Base-by-base conservation (phyloP, 2,888 invertebrate species). In the Eupithecia dodoneata region DNA sequence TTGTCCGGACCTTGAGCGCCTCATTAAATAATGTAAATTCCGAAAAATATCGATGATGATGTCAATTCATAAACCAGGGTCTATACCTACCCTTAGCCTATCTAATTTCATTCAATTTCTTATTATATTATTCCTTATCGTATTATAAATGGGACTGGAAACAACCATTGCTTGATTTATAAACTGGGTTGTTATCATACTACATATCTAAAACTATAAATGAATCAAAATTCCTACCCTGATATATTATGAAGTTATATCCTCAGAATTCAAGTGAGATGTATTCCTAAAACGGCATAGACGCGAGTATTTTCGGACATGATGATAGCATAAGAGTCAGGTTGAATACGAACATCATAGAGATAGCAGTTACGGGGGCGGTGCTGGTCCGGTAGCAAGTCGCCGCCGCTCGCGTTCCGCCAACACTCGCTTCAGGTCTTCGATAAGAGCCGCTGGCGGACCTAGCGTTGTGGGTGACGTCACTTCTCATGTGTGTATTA, bases 361-460 rank as follows among this genome's bases (percentile, higher is more conserved):
- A 30, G 18, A 45, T 92, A 71, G 13, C 41, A 49, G 67, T 45
- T 69, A 69, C 13, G 66, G 41, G 41, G 66, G 67, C 67, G 4
- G 15, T 55, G 55, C n/a, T 69, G 15, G 45, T 55, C 63, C 63
- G 10, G 44, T 18, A 44, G 45, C 45, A 45, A 69, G 67, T 45
- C 67, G n/a, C 45, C 97, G 96, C 89, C 97, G 96, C 93, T 98
- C 98, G 84, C 98, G 96, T 93, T 98, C 98, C 79, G 98, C 97
- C 86, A 98, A 93, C 85, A 98, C 98, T 91, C 97, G 97, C 95
- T 98, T 98, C 85, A 98, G 95, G 91, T 98, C 98, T 92, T 98
- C 98, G 30, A 98, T 98, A 83, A 98, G 96, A 77, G 97, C 97
- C 82, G 97, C 96, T 72, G 97, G 97, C 78, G 97, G 97, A 86